These are phyloP conservation scores for Calameuta pallipes DNA, from an alignment of 2,888 invertebrate species.

Conservation along the genomic window DNA sequence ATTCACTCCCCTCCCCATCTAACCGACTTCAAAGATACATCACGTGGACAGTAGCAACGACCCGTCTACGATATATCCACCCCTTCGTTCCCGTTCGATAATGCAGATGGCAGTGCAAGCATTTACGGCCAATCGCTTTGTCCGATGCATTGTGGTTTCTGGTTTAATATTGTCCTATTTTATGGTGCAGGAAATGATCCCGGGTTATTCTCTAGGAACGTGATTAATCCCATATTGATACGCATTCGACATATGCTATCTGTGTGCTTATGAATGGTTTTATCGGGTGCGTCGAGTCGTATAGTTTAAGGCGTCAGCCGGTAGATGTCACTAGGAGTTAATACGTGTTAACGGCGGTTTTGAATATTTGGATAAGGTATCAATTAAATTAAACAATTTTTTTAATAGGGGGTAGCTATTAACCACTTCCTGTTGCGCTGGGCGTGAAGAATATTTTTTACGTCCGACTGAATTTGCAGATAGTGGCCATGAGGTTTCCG, in stretches of 20 bases:
- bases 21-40: neutral
- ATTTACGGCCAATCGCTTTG: constrained; percentile 5
- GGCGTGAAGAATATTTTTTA: no score
- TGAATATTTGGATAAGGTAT: neutral
- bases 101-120: neutral
- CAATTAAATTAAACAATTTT: neutral
- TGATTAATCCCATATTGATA: neutral
- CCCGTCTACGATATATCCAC: neutral
- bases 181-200: neutral
- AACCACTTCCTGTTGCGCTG: neutral
- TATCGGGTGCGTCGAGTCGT: neutral
- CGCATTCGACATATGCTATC: neutral
- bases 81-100: neutral
- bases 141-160: neutral
- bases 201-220: neutral
- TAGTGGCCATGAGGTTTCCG: neutral
- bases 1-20: neutral
- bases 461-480: neutral
- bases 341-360: neutral
- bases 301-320: neutral
- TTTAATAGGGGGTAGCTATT: neutral
- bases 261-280: neutral
- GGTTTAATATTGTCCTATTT: neutral
- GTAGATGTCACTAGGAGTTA: neutral
- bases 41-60: neutral